Evolutionary conservation across 1,140 invertebrate genomes (phyloP).

Genomic region (Leptoteleia sp.): DNA sequence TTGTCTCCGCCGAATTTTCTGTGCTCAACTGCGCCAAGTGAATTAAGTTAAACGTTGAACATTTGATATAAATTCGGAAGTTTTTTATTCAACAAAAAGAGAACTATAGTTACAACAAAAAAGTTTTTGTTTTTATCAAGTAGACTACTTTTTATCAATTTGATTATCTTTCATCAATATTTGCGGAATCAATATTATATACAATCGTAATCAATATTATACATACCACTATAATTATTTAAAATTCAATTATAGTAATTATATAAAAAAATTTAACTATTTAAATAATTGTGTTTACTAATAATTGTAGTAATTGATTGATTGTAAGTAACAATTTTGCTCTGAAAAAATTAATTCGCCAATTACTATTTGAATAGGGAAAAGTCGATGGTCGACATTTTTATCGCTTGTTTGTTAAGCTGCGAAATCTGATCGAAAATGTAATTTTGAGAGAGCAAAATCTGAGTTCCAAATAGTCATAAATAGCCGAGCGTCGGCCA

Average conservation of each 20-base stretch:
- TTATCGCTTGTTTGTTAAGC: constrained; percentile 55
- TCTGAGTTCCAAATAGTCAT: constrained; percentile 45
- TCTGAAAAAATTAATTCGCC: not conserved
- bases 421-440: constrained; percentile 28
- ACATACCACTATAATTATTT: too few species aligned
- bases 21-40: constrained; percentile 13
- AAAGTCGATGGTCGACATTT: constrained; percentile 16
- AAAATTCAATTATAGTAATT: too few species aligned
- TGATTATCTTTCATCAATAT: too few species aligned
- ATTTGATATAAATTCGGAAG: constrained; percentile 32
- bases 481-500: constrained; percentile 26
- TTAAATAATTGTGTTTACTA: too few species aligned
- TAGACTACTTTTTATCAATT: too few species aligned
- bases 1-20: constrained; percentile 39
- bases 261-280: too few species aligned
- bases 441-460: constrained; percentile 42
- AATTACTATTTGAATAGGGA: not conserved
- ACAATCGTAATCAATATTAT: too few species aligned
- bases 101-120: not conserved
- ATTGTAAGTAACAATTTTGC: too few species aligned
- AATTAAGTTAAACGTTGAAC: constrained; percentile 40
- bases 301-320: too few species aligned
- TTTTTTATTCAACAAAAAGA: constrained; percentile 8
- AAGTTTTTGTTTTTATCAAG: too few species aligned
- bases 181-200: too few species aligned